Percentiles rank a stretch among this genome's conserved stretches.
These are phyloP conservation scores for Invenusta paracnida DNA, from an alignment of 2,888 invertebrate genomes.

Conservation along the genomic window DNA sequence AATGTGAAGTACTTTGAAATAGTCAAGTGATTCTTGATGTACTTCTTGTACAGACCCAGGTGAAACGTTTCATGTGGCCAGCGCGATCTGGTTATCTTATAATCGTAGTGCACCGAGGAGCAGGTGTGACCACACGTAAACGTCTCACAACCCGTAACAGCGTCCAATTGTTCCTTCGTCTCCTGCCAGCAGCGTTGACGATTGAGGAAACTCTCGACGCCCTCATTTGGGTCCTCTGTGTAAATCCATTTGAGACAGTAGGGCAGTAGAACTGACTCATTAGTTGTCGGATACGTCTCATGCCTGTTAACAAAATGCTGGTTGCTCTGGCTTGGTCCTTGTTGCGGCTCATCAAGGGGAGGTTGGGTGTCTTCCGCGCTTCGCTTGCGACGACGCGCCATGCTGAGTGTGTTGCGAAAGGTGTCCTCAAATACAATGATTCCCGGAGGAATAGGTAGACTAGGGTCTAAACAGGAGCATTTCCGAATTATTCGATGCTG, in stretches of 20 bases:
- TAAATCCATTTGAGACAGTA: not conserved
- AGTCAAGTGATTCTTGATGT: not conserved
- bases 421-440: not conserved
- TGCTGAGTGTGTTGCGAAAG: not conserved
- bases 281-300: not conserved
- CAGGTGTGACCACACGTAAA: not conserved
- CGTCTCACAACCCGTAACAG: not conserved
- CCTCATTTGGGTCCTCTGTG: not conserved
- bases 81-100: not conserved
- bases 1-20: constrained; percentile 5
- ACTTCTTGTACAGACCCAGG: not conserved
- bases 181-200: not conserved
- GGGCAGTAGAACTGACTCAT: not conserved
- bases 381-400: not conserved
- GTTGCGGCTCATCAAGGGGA: not conserved
- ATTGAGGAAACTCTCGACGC: not conserved
- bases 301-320: not conserved
- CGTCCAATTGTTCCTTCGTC: not conserved
- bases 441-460: constrained; percentile 10
- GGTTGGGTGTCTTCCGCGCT: not conserved
- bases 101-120: not conserved
- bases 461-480: constrained; percentile 21
- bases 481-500: not conserved
- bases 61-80: constrained; percentile 20
- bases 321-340: not conserved